Conservation (phyloP, 1,140 invertebrate species). For the Pollicipes pollicipes region DNA sequence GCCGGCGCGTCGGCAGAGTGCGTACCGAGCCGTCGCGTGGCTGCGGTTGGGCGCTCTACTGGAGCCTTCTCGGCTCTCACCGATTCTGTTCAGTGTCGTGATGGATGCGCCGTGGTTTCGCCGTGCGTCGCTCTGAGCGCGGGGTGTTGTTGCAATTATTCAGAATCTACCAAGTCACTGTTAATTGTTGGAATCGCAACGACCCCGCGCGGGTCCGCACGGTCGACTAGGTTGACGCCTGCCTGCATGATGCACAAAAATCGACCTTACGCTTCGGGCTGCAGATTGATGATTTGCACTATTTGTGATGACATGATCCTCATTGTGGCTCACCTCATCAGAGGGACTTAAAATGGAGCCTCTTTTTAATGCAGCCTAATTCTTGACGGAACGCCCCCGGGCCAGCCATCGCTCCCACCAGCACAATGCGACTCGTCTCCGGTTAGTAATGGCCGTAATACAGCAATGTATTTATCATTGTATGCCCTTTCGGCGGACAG, state of each 20-base stretch:
- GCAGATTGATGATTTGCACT: constrained; percentile 1
- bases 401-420: neutral
- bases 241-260: neutral
- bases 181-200: neutral
- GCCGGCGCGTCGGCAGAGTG: no score
- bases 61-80: no score
- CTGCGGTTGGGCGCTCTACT: no score
- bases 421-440: neutral
- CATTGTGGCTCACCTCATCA: neutral
- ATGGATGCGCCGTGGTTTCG: neutral
- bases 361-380: neutral
- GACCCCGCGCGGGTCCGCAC: neutral
- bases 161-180: neutral
- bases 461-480: neutral
- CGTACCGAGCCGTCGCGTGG: no score
- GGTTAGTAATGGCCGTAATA: neutral
- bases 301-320: constrained; percentile 2
- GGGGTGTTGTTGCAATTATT: neutral
- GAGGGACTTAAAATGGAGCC: neutral
- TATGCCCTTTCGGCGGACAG: neutral
- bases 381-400: neutral
- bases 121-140: neutral
- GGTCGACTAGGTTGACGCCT: neutral
- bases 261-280: neutral
- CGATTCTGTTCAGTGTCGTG: neutral